phyloP scores from a whole-genome alignment of 2,797 vertebrate species.

The Apogon talboti region DNA sequence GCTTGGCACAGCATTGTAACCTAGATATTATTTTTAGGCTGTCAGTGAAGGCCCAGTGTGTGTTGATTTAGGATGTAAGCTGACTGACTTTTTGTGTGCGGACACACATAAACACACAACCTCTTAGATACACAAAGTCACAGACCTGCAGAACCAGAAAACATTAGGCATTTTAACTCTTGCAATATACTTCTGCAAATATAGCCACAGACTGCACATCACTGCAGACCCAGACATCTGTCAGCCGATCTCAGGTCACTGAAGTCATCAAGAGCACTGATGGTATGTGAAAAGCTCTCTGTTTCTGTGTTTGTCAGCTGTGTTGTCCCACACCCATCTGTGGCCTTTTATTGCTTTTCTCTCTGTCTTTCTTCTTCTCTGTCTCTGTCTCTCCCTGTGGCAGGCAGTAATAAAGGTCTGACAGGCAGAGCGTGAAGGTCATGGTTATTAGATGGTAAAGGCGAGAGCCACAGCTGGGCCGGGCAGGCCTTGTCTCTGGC shows the following conservation, averaged over 20 bases:
- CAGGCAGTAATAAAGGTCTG: slow-evolving; percentile 80
- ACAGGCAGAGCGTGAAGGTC: slow-evolving; percentile 81
- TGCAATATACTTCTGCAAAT: slow-evolving; percentile 26
- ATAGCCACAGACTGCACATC: slow-evolving; percentile 21
- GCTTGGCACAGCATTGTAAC: slow-evolving; percentile 76
- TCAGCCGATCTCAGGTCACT: slow-evolving; percentile 59
- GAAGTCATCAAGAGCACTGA: slow-evolving; percentile 61
- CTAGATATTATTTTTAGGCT: slow-evolving; percentile 84
- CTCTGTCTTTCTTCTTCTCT: slow-evolving; percentile 44
- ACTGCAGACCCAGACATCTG: slow-evolving; percentile 47
- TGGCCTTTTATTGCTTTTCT: slow-evolving; percentile 72
- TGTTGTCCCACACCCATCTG: slow-evolving; percentile 75
- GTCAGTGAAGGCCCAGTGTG: slow-evolving; percentile 58
- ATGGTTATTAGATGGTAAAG: slow-evolving; percentile 81
- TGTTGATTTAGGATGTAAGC: slow-evolving; percentile 73
- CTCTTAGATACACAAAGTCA: slow-evolving; percentile 34
- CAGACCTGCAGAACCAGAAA: slow-evolving; percentile 15
- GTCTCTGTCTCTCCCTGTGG: slow-evolving; percentile 55
- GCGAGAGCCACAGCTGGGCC: slow-evolving; percentile 81
- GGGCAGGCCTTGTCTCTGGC: slow-evolving; percentile 67
- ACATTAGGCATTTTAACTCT: slow-evolving; percentile 18
- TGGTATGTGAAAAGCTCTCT: slow-evolving; percentile 72
- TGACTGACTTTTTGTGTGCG: slow-evolving; percentile 38
- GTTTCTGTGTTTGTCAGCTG: slow-evolving; percentile 69
- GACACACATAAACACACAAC: slow-evolving; percentile 17